Base-by-base conservation (phyloP, 2,888 invertebrate species). In the Lepidonotus clava region DNA sequence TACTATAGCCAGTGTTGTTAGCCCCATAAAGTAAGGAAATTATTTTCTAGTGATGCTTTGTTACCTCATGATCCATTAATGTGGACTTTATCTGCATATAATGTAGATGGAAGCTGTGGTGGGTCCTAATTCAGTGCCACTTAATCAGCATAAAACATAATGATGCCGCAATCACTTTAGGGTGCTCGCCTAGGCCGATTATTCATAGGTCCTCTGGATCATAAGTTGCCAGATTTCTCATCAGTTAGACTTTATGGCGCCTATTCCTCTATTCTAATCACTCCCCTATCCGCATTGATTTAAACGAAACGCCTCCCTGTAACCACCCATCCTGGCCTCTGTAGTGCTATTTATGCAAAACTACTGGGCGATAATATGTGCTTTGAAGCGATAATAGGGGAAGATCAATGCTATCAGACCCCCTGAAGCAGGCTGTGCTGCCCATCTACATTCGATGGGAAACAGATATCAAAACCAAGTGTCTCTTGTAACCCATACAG, bases 91-190 rank as follows among this genome's bases (percentile, higher is more conserved):
- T 61, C 61, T 61, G 28, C 61, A 28, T 61, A 11, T 61, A 24
- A 61, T 61, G 61, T 61, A 28, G 61, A 61, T 5, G 28, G 11
- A 53, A 53, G n/a, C n/a, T n/a, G n/a, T n/a, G 61, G 61, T 11
- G 53, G 18, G n/a, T 18, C 53, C 2, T n/a, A n/a, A n/a, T 53
- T 53, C 53, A n/a, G 53, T 53, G 21, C n/a, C n/a, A n/a, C 24
- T 32, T 61, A 61, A 61, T 61, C 61, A 61, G 61, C 61, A 61
- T 61, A 61, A 61, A 61, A 61, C 28, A 32, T 24, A 28, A n/a
- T 28, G 28, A 61, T 61, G 24, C 61, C 2, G 61, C 28, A 61
- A 61, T 61, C 61, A 61, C 61, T 61, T 61, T 61, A 61, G 11
- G 61, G 61, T 32, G n/a, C 28, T 18, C n/a, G 28, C 61, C 11